phyloP scores from a whole-genome alignment of 2,113 vertebrate genomes.

The Macroglossus sobrinus region DNA sequence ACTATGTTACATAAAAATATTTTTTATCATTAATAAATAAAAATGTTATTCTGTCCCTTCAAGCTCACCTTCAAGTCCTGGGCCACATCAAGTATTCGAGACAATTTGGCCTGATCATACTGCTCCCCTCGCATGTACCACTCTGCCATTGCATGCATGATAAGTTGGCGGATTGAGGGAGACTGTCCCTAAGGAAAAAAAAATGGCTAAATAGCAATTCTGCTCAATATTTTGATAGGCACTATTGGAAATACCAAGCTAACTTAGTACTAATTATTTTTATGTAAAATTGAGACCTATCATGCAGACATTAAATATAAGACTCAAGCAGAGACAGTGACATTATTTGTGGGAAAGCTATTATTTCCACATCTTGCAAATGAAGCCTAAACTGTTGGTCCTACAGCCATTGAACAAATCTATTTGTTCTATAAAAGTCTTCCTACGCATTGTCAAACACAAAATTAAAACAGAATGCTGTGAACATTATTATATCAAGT shows the following conservation, averaged over 20 bases:
- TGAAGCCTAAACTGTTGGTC: background rate
- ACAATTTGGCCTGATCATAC: constrained; percentile 98
- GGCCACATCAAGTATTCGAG: constrained; percentile 98
- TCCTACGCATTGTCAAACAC: background rate
- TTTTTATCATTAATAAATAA: background rate
- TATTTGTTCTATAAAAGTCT: background rate
- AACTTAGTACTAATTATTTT: background rate
- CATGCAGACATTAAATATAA: background rate
- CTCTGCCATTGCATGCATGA: constrained; percentile 99
- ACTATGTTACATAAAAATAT: background rate
- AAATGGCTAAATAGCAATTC: background rate
- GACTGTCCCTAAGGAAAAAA: constrained; percentile 92
- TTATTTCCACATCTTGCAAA: constrained; percentile 5
- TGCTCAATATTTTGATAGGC: background rate
- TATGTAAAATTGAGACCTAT: background rate
- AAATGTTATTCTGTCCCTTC: background rate
- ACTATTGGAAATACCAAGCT: background rate
- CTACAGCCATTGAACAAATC: background rate
- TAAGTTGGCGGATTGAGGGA: constrained; percentile 98
- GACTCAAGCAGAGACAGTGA: background rate
- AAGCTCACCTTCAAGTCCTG: constrained; percentile 97
- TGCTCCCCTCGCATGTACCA: constrained; percentile 99
- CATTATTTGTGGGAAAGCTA: background rate
- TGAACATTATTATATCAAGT: background rate
- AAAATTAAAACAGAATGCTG: background rate